Evolutionary conservation across 2,888 invertebrate species (phyloP).

Genomic region (Parthenolecanium corni): DNA sequence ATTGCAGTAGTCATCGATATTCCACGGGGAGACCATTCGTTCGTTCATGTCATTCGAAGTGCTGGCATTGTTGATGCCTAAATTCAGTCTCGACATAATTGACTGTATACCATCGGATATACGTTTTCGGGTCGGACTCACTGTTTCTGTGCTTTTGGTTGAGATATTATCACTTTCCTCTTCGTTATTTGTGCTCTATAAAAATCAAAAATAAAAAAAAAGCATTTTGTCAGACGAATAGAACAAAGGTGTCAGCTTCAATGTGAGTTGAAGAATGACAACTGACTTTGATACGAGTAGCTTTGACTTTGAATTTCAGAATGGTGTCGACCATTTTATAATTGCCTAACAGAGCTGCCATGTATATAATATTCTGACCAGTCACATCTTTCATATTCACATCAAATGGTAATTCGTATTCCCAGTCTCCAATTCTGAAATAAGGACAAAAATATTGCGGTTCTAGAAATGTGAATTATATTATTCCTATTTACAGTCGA

Average conservation of each 20-base stretch:
- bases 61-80: constrained; percentile 44
- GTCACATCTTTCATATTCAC: constrained; percentile 81
- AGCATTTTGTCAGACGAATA: neutral
- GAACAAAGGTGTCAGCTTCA: neutral
- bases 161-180: constrained; percentile 5
- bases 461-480: neutral
- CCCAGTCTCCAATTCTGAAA: constrained; percentile 61
- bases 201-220: no score
- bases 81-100: constrained; percentile 61
- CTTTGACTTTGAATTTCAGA: constrained; percentile 57
- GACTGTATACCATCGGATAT: constrained; percentile 81
- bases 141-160: constrained; percentile 42
- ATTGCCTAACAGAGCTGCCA: constrained; percentile 76
- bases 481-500: neutral
- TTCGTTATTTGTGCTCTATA: neutral
- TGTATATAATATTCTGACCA: constrained; percentile 80
- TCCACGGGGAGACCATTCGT: constrained; percentile 53
- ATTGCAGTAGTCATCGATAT: constrained; percentile 61
- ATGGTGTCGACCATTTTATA: constrained; percentile 63
- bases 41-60: constrained; percentile 36
- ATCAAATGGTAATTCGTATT: constrained; percentile 82
- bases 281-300: constrained; percentile 35
- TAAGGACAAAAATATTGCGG: neutral
- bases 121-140: constrained; percentile 47
- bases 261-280: no score